Base-by-base conservation (phyloP, 2,888 invertebrate genomes). In the Oegoconia quadripuncta region DNA sequence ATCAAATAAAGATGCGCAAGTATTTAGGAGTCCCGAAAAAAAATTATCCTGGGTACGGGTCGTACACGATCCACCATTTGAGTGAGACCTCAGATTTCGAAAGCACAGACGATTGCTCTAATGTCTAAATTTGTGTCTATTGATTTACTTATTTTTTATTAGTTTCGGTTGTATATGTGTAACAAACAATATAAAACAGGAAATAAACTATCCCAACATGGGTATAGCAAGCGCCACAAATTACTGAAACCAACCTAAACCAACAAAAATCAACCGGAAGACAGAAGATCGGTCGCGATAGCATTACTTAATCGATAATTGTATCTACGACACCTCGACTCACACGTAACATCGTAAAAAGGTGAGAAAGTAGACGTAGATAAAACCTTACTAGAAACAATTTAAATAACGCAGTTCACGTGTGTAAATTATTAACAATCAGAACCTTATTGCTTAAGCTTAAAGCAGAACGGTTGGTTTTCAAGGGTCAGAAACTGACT, bases 291-390 rank as follows among this genome's bases (percentile, higher is more conserved):
- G 76, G 64, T 32, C 60, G 59, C 58, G 87, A 87, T 87, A 87
- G 81, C 74, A 77, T 82, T 77, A 81, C 82, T 78, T 84, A 86
- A 87, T 87, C 87, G 86, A 87, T 87, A 87, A 84, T 86, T 79
- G 80, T 86, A 86, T 84, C 86, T 82, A 72, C 72, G 84, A 83
- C 83, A 84, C 81, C 80, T 75, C 73, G 69, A 74, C 71, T 79
- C 83, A 77, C 86, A 81, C 83, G 80, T 75, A 70, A 70, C 64
- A 60, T 79, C 82, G 83, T 87, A 86, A 87, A 86, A 84, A 86
- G 79, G 83, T 87, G 86, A 83, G 86, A 86, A 84, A 87, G 83
- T 78, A 79, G 64, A 62, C 73, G 66, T 70, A 74, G 84, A 84
- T 86, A 86, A 84, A 83, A 83, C 72, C 74, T 72, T 71, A 67